Conservation (phyloP, 2,113 vertebrate genomes). For the Acinonyx jubatus region DNA sequence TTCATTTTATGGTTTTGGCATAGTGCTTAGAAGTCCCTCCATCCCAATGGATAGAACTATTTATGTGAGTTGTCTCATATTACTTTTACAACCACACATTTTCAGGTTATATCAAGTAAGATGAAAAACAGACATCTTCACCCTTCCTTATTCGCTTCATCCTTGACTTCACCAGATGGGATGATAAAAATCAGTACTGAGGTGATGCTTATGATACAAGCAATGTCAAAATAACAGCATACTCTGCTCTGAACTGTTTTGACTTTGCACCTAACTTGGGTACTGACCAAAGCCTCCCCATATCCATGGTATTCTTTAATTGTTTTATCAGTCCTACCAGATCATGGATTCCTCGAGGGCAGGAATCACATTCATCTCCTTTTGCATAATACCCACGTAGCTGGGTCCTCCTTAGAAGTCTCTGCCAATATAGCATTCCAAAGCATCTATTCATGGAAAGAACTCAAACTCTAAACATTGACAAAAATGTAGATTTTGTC, state of each 20-base stretch:
- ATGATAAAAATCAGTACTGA: conserved; percentile 11
- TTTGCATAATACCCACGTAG: background rate
- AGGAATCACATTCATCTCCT: background rate
- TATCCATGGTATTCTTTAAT: background rate
- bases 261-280: conserved; percentile 19
- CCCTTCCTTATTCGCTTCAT: background rate
- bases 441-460: background rate
- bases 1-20: conserved; percentile 2
- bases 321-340: background rate
- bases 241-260: background rate
- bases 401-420: background rate
- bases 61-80: background rate
- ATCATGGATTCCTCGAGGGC: background rate
- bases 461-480: background rate
- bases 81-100: conserved; percentile 16
- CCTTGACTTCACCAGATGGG: conserved; percentile 34
- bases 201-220: background rate
- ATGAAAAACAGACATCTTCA: conserved; percentile 25
- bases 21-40: background rate
- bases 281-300: background rate
- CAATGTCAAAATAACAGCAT: background rate
- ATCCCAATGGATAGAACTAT: background rate
- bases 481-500: background rate
- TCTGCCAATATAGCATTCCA: background rate
- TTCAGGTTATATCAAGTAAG: conserved; percentile 9